Percentiles rank a stretch among this genome's conserved stretches.
Evolutionary conservation across 2,888 invertebrate genomes (phyloP).

Genomic region (Oscheius sp.): DNA sequence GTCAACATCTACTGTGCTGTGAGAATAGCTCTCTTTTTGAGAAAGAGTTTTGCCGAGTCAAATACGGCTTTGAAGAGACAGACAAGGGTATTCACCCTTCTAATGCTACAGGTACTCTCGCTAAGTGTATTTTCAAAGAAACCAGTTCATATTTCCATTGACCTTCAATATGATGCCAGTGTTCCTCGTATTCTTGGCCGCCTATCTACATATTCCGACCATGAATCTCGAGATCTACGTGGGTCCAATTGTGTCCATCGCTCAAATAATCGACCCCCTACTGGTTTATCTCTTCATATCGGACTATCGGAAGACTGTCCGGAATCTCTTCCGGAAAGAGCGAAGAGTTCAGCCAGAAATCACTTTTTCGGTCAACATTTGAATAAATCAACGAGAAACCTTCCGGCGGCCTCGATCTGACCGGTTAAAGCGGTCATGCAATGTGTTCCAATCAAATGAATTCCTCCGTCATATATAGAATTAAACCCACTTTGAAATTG

Average conservation of each 20-base stretch:
- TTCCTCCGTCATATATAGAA: neutral
- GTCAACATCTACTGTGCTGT: conserved; percentile 15
- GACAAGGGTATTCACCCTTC: conserved; percentile 10
- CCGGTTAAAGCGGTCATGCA: conserved; percentile 12
- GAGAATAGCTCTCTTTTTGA: conserved; percentile 2
- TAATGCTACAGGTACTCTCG: neutral
- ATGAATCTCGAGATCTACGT: conserved; percentile 15
- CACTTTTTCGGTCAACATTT: neutral
- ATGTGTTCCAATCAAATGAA: conserved; percentile 4
- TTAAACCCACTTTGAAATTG: conserved; percentile 33
- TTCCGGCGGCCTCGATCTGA: conserved; percentile 3
- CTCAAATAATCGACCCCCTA: conserved; percentile 21
- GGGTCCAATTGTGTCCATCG: conserved; percentile 14
- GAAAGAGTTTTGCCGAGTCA: conserved; percentile 4
- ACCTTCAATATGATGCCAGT: conserved; percentile 17
- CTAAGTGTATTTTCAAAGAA: neutral
- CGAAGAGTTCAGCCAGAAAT: neutral
- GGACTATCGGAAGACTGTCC: conserved; percentile 13
- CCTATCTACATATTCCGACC: conserved; percentile 8
- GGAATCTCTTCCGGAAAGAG: neutral
- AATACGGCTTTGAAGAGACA: conserved; percentile 17
- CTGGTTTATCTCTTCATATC: conserved; percentile 14
- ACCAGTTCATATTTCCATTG: conserved; percentile 13
- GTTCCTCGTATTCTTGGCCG: conserved; percentile 2
- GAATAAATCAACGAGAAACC: neutral